Evolutionary conservation across 2,888 invertebrate species (phyloP).

Genomic region (Acronicta alni): DNA sequence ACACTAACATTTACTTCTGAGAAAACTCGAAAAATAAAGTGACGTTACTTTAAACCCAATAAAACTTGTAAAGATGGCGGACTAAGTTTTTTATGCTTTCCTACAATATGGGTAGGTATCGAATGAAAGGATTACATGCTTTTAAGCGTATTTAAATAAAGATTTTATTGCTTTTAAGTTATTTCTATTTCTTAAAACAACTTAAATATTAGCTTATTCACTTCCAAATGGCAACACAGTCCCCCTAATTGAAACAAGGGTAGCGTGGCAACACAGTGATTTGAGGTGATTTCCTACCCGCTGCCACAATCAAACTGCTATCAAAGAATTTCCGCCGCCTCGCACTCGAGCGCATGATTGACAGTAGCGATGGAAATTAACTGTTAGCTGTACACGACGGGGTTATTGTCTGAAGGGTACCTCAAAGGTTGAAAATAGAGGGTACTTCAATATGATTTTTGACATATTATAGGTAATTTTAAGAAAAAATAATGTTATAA

Average conservation of each 20-base stretch:
- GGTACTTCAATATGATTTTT: not conserved
- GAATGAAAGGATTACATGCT: too few species aligned
- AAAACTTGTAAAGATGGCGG: too few species aligned
- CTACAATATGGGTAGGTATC: too few species aligned
- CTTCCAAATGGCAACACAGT: slow-evolving; percentile 28
- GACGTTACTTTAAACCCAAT: too few species aligned
- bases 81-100: too few species aligned
- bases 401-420: slow-evolving; percentile 56
- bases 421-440: slow-evolving; percentile 1
- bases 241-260: slow-evolving; percentile 7
- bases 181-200: not conserved
- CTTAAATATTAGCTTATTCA: slow-evolving; percentile 4
- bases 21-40: too few species aligned
- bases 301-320: slow-evolving; percentile 69
- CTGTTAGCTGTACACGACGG: slow-evolving; percentile 34
- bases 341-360: slow-evolving; percentile 53
- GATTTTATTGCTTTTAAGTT: too few species aligned
- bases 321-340: slow-evolving; percentile 68
- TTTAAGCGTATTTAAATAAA: too few species aligned
- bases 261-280: slow-evolving; percentile 24
- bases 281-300: slow-evolving; percentile 61
- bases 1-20: too few species aligned
- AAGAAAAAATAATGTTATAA: too few species aligned
- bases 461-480: too few species aligned
- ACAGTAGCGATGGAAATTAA: slow-evolving; percentile 62